These are phyloP conservation scores for Cryptoblepharus egeriae DNA, from an alignment of 2,797 vertebrate species.

Conservation along the genomic window DNA sequence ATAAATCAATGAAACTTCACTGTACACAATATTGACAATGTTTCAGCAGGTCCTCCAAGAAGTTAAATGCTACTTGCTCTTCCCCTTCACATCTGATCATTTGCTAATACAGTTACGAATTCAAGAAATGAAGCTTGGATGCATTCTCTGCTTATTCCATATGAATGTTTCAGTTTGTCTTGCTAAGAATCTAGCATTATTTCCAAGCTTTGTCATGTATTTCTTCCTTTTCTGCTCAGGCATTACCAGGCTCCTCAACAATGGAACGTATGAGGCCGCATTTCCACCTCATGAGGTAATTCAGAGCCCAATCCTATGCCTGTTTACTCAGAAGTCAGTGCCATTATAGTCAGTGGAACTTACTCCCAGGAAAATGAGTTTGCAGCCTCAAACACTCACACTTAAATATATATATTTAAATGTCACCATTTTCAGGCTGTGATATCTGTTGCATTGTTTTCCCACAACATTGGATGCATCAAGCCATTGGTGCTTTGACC, in stretches of 20 bases:
- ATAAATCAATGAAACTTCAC: not conserved
- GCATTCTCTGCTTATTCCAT: not conserved
- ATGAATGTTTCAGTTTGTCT: not conserved
- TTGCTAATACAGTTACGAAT: not conserved
- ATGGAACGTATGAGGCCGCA: constrained; percentile 95
- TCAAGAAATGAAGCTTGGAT: fast-evolving
- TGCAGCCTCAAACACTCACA: too few species aligned
- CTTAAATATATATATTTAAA: constrained; percentile 10
- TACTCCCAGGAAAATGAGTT: too few species aligned
- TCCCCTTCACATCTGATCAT: constrained; percentile 26
- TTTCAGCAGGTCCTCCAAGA: not conserved
- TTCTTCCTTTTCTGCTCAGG: constrained; percentile 76
- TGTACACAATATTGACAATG: not conserved
- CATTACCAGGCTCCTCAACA: constrained; percentile 92
- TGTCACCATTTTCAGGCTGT: not conserved
- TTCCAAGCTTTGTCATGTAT: not conserved
- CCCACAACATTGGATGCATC: not conserved
- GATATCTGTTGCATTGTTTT: not conserved
- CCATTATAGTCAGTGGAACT: too few species aligned
- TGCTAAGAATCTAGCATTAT: not conserved
- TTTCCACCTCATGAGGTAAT: constrained; percentile 97
- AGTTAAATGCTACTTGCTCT: not conserved
- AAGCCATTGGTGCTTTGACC: not conserved
- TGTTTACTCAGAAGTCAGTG: too few species aligned
- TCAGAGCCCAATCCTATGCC: too few species aligned